Percentiles rank a stretch among this genome's conserved stretches.
phyloP scores from a whole-genome alignment of 2,888 invertebrate species.

The Chromoteleia sp. region DNA sequence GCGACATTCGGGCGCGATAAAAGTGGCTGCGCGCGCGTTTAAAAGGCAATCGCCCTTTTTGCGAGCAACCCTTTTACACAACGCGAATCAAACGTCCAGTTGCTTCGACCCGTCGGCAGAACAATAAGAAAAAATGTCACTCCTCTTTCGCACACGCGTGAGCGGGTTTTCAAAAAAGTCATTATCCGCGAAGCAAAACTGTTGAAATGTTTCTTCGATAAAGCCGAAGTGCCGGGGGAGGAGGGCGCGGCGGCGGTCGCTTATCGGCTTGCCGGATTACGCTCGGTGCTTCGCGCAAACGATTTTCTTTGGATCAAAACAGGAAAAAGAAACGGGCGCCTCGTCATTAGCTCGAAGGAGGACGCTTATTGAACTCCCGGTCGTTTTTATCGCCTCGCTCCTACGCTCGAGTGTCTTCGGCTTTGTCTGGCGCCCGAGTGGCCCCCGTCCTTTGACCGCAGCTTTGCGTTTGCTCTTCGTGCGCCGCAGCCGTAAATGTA shows the following conservation, averaged over 20 bases:
- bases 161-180: conserved; percentile 82
- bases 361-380: conserved; percentile 84
- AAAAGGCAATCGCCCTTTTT: conserved; percentile 69
- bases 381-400: conserved; percentile 80
- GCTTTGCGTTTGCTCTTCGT: conserved; percentile 8
- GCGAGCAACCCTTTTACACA: conserved; percentile 68
- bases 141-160: conserved; percentile 68
- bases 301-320: conserved; percentile 79
- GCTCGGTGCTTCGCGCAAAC: conserved; percentile 79
- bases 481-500: too few relatives aligned
- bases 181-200: conserved; percentile 80
- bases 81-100: conserved; percentile 73
- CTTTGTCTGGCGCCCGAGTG: conserved; percentile 33
- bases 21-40: conserved; percentile 61
- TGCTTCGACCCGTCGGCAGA: conserved; percentile 75
- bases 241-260: conserved; percentile 74
- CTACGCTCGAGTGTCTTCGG: conserved; percentile 70
- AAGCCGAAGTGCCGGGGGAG: conserved; percentile 65
- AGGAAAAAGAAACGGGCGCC: conserved; percentile 72
- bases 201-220: conserved; percentile 76
- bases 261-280: conserved; percentile 82
- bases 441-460: neutral
- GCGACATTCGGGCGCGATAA: conserved; percentile 58
- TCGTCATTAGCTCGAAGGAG: conserved; percentile 82
- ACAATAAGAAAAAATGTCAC: conserved; percentile 78